phyloP scores from a whole-genome alignment of 2,113 vertebrate species.

The Pedetes capensis region DNA sequence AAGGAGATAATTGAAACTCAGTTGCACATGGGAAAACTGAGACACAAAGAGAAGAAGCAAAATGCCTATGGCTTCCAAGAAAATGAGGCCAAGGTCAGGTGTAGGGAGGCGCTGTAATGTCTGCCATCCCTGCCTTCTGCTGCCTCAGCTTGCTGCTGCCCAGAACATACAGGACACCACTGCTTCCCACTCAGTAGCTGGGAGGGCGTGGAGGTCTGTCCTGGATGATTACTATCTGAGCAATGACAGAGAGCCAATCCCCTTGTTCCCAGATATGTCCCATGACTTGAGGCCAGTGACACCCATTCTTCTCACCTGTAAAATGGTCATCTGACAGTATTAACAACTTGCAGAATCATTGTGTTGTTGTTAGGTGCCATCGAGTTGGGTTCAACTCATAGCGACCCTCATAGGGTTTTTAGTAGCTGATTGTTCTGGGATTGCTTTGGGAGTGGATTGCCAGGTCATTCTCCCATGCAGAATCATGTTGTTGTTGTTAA shows the following conservation, averaged over 20 bases:
- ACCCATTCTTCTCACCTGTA: background rate
- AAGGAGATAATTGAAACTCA: background rate
- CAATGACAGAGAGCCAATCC: background rate
- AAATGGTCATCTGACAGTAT: background rate
- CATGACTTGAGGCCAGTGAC: background rate
- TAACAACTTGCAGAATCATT: too few species aligned
- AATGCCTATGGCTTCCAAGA: background rate
- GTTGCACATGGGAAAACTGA: background rate
- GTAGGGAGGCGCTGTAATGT: background rate
- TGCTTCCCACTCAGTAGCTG: too few species aligned
- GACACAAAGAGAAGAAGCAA: background rate
- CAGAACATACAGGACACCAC: fast-evolving
- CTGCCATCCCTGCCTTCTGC: background rate
- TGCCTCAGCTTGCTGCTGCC: background rate
- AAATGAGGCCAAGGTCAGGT: background rate
- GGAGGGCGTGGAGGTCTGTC: background rate
- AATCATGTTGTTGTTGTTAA: too few species aligned
- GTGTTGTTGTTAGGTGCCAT: too few species aligned
- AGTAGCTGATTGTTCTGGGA: too few species aligned
- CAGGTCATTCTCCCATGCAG: too few species aligned
- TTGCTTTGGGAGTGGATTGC: too few species aligned
- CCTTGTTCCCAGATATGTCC: background rate
- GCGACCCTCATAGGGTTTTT: too few species aligned
- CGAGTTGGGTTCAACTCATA: too few species aligned
- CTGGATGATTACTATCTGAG: background rate